phyloP scores from a whole-genome alignment of 2,888 invertebrate species.

The Dryobotodes eremita region DNA sequence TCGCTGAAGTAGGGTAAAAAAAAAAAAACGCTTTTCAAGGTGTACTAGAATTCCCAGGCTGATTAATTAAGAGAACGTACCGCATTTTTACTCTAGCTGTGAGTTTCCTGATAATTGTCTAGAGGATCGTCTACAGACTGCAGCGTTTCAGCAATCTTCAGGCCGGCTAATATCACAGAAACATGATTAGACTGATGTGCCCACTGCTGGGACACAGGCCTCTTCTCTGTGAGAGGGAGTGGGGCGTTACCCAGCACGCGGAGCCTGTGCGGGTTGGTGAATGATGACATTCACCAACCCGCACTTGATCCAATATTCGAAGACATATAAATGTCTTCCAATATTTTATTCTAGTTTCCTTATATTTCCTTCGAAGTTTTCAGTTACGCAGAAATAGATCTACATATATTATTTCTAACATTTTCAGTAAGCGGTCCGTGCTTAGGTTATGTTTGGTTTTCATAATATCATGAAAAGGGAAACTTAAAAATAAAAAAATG shows the following conservation, averaged over 20 bases:
- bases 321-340: not conserved
- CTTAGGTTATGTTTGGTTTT: too few relatives aligned
- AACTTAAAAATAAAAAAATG: too few relatives aligned
- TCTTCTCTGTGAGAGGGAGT: not conserved
- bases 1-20: not conserved
- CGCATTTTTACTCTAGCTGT: constrained; percentile 19
- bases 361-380: not conserved
- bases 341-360: not conserved
- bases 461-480: too few relatives aligned
- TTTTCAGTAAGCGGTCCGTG: too few relatives aligned
- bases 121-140: not conserved
- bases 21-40: not conserved
- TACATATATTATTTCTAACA: too few relatives aligned
- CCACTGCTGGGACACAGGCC: not conserved
- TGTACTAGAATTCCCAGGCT: constrained; percentile 7
- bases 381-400: too few relatives aligned
- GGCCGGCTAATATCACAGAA: not conserved
- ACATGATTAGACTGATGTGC: not conserved
- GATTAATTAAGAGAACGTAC: constrained; percentile 23
- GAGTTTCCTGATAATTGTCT: constrained; percentile 5
- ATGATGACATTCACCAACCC: not conserved
- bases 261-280: not conserved
- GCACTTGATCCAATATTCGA: not conserved
- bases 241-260: not conserved
- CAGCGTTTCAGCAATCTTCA: not conserved